Percentiles rank a stretch among this genome's conserved stretches.
Evolutionary conservation across 2,113 vertebrate species (phyloP).

Genomic region (Strigops habroptila): DNA sequence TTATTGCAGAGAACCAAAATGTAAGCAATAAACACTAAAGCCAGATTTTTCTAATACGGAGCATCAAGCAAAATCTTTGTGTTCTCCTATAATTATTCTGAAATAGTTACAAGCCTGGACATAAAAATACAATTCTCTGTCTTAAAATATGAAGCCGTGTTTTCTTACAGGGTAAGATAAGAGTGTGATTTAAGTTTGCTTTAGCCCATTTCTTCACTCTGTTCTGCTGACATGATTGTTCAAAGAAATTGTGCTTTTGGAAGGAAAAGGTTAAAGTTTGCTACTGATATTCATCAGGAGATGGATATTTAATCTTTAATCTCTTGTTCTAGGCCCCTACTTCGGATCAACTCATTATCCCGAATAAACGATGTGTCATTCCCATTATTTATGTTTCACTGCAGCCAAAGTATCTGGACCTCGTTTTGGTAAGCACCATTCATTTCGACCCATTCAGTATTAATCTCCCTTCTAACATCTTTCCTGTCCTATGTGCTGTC

Average conservation of each 20-base stretch:
- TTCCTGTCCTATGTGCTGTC: constrained; percentile 83
- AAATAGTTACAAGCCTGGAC: not conserved
- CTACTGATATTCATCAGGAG: constrained; percentile 87
- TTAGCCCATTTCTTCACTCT: constrained; percentile 42
- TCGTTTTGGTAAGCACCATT: constrained; percentile 83
- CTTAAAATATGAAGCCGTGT: constrained; percentile 19
- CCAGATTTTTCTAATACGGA: constrained; percentile 23
- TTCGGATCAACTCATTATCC: constrained; percentile 89
- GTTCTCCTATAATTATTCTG: not conserved
- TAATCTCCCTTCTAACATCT: constrained; percentile 89
- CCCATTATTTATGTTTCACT: constrained; percentile 88
- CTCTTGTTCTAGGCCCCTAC: constrained; percentile 84
- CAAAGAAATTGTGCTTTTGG: constrained; percentile 75
- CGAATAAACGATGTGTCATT: constrained; percentile 86
- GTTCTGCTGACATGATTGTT: constrained; percentile 53
- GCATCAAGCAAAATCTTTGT: constrained; percentile 7
- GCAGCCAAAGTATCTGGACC: constrained; percentile 85
- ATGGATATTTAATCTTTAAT: constrained; percentile 91
- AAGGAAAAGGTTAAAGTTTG: constrained; percentile 89
- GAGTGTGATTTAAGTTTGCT: constrained; percentile 39
- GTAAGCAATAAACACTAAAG: constrained; percentile 32
- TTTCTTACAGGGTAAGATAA: constrained; percentile 32
- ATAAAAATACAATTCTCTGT: not conserved
- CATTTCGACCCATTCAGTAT: constrained; percentile 85
- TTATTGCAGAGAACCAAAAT: constrained; percentile 36